A percentile compares a stretch with the other conserved stretches of the same genome.
Conservation (phyloP, 1,140 invertebrate genomes). For the Trichonephila clavipes region DNA sequence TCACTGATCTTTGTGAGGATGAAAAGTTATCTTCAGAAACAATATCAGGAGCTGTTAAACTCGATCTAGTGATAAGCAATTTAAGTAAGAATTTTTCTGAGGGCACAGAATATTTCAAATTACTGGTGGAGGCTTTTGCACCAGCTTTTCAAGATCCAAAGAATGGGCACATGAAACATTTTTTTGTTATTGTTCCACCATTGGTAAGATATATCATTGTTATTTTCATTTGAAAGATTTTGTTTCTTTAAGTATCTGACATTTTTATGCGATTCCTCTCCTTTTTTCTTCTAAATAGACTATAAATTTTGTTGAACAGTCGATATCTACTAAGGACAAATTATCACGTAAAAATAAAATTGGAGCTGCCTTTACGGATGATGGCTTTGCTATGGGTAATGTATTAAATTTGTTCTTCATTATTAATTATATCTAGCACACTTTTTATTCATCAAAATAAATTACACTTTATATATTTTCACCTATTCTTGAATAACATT, state of each 20-base stretch:
- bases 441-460: too few relatives aligned
- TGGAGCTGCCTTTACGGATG: slow-evolving; percentile 96
- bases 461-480: too few relatives aligned
- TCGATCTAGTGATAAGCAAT: slow-evolving; percentile 89
- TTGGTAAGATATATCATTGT: slow-evolving; percentile 82
- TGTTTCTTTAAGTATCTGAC: background rate
- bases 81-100: slow-evolving; percentile 93
- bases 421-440: too few relatives aligned
- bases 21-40: slow-evolving; percentile 84
- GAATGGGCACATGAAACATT: slow-evolving; percentile 95
- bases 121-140: slow-evolving; percentile 95
- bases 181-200: slow-evolving; percentile 96
- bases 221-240: slow-evolving; percentile 19
- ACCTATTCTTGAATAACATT: too few relatives aligned
- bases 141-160: slow-evolving; percentile 91
- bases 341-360: slow-evolving; percentile 91
- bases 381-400: slow-evolving; percentile 97
- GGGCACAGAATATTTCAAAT: slow-evolving; percentile 96
- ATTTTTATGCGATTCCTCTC: background rate
- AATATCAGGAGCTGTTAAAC: slow-evolving; percentile 85
- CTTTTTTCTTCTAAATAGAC: slow-evolving; percentile 82
- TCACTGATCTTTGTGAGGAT: slow-evolving; percentile 83
- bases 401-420: background rate
- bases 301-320: slow-evolving; percentile 96
- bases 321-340: slow-evolving; percentile 95